Conservation (phyloP, 1,140 invertebrate species). For the Leptinotarsa texana region DNA sequence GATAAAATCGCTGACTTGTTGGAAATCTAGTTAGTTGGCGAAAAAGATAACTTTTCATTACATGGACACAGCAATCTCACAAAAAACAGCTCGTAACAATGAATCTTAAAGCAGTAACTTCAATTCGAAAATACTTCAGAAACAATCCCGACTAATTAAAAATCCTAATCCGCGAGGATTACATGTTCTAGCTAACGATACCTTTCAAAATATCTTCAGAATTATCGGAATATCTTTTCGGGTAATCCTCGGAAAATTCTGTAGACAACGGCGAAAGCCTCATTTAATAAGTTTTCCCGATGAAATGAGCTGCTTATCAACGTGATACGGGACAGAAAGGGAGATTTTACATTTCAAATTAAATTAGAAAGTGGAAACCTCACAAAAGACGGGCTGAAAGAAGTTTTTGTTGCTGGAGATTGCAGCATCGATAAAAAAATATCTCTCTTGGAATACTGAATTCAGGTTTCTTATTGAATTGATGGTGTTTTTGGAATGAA, state of each 20-base stretch:
- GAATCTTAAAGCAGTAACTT: too few relatives aligned
- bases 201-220: background rate
- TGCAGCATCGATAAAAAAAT: background rate
- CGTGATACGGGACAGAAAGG: background rate
- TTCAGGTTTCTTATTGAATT: background rate
- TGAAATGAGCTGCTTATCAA: background rate
- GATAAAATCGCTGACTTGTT: too few relatives aligned
- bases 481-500: background rate
- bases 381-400: background rate
- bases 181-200: background rate
- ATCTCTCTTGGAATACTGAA: background rate
- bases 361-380: background rate
- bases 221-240: slow-evolving; percentile 5
- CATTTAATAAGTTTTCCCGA: background rate
- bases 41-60: too few relatives aligned
- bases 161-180: background rate
- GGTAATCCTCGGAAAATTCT: slow-evolving; percentile 1
- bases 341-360: slow-evolving; percentile 5
- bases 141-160: background rate
- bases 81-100: too few relatives aligned
- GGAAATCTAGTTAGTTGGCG: too few relatives aligned
- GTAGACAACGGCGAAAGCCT: background rate
- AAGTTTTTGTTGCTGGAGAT: background rate
- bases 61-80: too few relatives aligned
- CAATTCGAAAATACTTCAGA: too few relatives aligned